Percentiles rank a stretch among this genome's conserved stretches.
Evolutionary conservation across 2,113 vertebrate genomes (phyloP).

Genomic region (Leucosticte australis): DNA sequence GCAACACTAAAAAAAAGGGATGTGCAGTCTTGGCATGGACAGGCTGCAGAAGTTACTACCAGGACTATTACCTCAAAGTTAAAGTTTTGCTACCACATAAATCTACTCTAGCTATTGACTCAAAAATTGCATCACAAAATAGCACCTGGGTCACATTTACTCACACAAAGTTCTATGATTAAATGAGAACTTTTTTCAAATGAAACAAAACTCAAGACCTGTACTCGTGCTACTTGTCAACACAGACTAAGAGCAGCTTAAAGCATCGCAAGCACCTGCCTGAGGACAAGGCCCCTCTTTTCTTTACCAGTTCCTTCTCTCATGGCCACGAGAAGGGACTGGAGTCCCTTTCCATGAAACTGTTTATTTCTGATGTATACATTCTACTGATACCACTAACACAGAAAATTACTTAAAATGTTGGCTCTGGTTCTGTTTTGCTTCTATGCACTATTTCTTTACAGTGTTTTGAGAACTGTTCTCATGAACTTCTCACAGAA

Average conservation of each 20-base stretch:
- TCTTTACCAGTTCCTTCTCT: neutral
- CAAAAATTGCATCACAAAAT: neutral
- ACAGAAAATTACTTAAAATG: neutral
- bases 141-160: neutral
- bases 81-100: neutral
- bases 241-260: neutral
- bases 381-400: neutral
- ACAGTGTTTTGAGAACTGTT: neutral
- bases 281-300: rapidly evolving
- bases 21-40: rapidly evolving
- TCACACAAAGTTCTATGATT: neutral
- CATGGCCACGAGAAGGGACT: rapidly evolving
- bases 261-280: neutral
- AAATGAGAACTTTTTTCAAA: neutral
- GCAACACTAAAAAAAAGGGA: neutral
- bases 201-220: neutral
- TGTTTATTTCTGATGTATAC: rapidly evolving
- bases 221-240: neutral
- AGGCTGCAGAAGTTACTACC: neutral
- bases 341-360: neutral
- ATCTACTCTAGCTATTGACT: neutral
- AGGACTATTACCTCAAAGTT: rapidly evolving
- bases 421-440: neutral
- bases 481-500: neutral
- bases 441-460: neutral